Evolutionary conservation across 2,888 invertebrate species (phyloP).

Genomic region (Leucoptera coffeella): DNA sequence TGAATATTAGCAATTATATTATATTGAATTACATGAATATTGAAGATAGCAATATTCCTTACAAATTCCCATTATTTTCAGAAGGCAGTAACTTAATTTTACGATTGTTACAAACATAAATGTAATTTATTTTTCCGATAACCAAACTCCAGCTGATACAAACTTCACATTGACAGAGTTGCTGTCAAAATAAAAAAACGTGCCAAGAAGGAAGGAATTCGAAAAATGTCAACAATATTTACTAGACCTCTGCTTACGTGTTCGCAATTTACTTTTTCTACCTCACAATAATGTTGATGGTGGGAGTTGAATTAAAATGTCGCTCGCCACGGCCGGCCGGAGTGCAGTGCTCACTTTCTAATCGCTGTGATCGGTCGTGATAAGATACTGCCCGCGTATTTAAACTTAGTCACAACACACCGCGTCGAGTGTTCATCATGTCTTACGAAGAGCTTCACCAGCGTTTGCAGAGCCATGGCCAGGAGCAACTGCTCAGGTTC

Average conservation of each 20-base stretch:
- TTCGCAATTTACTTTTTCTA: constrained; percentile 24
- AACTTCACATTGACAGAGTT: no score
- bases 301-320: constrained; percentile 40
- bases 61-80: no score
- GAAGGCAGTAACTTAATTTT: no score
- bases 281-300: constrained; percentile 20
- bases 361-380: constrained; percentile 22
- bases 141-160: no score
- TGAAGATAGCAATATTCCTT: no score
- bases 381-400: constrained; percentile 9
- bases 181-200: no score
- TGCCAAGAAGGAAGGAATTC: no score
- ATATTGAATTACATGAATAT: no score
- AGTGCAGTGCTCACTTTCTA: constrained; percentile 42
- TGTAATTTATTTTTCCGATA: no score
- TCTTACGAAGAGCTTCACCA: constrained; percentile 45
- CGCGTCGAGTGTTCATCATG: constrained; percentile 19
- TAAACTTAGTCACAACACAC: neutral
- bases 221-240: constrained; percentile 13
- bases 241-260: constrained; percentile 24
- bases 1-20: no score
- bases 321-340: constrained; percentile 13
- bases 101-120: no score
- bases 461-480: constrained; percentile 57
- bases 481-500: constrained; percentile 76